These are phyloP conservation scores for Acropora tenuis DNA, from an alignment of 64 coral and sea anemone species.

Conservation along the genomic window DNA sequence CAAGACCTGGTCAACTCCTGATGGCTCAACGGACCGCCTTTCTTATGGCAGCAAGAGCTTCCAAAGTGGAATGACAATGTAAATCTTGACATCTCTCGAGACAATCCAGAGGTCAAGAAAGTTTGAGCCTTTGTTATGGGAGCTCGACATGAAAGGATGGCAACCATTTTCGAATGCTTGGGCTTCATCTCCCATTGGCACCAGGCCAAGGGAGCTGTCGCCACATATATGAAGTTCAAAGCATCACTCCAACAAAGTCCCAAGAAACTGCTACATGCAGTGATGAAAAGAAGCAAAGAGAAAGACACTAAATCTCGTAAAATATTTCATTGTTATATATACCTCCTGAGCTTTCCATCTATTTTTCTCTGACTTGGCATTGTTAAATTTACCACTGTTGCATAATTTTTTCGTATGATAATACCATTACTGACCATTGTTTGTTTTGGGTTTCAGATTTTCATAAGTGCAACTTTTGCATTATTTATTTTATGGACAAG, in stretches of 20 bases:
- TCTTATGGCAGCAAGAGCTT: constrained; percentile 38
- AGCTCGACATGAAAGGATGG: not conserved
- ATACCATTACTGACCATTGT: too few species aligned
- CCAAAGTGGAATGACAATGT: constrained; percentile 5
- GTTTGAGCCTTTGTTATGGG: not conserved
- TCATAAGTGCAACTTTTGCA: too few species aligned
- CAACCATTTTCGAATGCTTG: constrained; percentile 15
- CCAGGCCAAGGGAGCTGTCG: constrained; percentile 42
- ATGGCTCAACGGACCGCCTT: constrained; percentile 39
- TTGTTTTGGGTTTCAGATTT: too few species aligned
- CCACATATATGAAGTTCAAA: constrained; percentile 24
- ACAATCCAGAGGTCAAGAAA: constrained; percentile 55
- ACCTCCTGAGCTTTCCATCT: too few species aligned
- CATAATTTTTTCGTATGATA: too few species aligned
- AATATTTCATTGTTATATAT: too few species aligned
- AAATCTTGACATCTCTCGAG: not conserved
- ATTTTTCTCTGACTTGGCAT: too few species aligned
- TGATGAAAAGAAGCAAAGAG: constrained; percentile 6
- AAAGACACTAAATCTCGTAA: not conserved
- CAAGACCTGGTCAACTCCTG: constrained; percentile 24
- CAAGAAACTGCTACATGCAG: not conserved
- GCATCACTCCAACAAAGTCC: not conserved
- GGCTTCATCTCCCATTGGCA: constrained; percentile 44
- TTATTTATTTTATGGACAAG: too few species aligned
- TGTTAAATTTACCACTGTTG: too few species aligned